Conservation (phyloP, 2,797 vertebrate species). For the Sebastes hubbsi region DNA sequence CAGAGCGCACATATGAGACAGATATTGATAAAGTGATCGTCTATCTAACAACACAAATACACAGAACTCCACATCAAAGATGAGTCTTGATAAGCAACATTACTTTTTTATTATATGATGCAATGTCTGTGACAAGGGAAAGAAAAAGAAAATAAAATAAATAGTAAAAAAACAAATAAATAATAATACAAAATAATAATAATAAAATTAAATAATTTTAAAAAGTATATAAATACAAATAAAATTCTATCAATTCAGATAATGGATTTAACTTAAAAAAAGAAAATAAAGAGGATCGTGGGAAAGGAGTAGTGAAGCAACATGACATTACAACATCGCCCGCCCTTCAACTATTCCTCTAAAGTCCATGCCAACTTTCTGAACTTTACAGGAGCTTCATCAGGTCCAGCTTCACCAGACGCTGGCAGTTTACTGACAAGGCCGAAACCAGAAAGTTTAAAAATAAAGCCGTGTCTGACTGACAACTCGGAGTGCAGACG, state of each 20-base stretch:
- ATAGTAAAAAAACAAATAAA: too few species aligned
- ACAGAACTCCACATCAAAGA: not conserved
- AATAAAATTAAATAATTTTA: too few species aligned
- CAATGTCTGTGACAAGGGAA: too few species aligned
- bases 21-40: not conserved
- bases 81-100: not conserved
- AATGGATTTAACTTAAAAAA: too few species aligned
- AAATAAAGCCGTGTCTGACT: constrained; percentile 21
- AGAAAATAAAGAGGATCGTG: too few species aligned
- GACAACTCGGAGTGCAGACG: constrained; percentile 7
- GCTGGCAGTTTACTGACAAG: constrained; percentile 7
- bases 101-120: too few species aligned
- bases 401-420: constrained; percentile 12
- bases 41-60: not conserved
- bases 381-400: not conserved
- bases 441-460: constrained; percentile 8
- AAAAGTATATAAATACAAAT: too few species aligned
- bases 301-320: too few species aligned
- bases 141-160: too few species aligned
- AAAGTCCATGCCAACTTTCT: not conserved
- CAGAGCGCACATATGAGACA: not conserved
- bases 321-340: not conserved
- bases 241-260: too few species aligned
- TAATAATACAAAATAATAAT: too few species aligned
- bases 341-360: not conserved